These are phyloP conservation scores for Mugil cephalus DNA, from an alignment of 2,113 vertebrate species.

Conservation along the genomic window DNA sequence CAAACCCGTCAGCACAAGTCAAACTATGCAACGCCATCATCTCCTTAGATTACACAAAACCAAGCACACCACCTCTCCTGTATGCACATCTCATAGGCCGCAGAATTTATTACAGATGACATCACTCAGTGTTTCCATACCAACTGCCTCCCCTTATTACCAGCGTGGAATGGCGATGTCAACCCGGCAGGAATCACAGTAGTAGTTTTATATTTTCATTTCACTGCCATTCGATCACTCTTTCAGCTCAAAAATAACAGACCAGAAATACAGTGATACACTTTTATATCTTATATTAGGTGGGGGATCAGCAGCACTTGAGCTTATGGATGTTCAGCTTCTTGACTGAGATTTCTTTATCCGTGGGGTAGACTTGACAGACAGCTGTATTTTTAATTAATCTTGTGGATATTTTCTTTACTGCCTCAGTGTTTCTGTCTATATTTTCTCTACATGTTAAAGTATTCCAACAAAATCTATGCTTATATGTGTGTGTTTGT, in stretches of 20 bases:
- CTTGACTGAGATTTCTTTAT: not conserved
- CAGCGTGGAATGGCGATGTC: too few species aligned
- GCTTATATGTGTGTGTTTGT: not conserved
- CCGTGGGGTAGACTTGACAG: not conserved
- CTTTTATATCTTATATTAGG: not conserved
- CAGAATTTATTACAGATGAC: too few species aligned
- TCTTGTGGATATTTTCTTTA: not conserved
- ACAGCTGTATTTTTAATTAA: not conserved
- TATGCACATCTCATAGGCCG: too few species aligned
- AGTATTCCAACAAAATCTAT: constrained; percentile 1
- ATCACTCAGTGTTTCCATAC: too few species aligned
- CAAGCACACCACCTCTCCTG: too few species aligned
- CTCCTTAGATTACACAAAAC: too few species aligned
- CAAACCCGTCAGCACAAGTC: too few species aligned
- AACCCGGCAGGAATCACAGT: too few species aligned
- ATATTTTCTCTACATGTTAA: constrained; percentile 7
- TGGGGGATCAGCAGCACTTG: not conserved
- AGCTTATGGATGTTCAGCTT: not conserved
- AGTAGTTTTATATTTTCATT: too few species aligned
- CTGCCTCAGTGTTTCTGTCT: not conserved
- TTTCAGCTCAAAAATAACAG: not conserved
- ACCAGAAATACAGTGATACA: not conserved
- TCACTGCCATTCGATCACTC: too few species aligned
- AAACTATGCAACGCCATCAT: too few species aligned
- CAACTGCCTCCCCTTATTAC: too few species aligned